Evolutionary conservation across 2,888 invertebrate genomes (phyloP), one percentile per base, ranked within the genome.

Genomic region (Prenolepis imparis): DNA sequence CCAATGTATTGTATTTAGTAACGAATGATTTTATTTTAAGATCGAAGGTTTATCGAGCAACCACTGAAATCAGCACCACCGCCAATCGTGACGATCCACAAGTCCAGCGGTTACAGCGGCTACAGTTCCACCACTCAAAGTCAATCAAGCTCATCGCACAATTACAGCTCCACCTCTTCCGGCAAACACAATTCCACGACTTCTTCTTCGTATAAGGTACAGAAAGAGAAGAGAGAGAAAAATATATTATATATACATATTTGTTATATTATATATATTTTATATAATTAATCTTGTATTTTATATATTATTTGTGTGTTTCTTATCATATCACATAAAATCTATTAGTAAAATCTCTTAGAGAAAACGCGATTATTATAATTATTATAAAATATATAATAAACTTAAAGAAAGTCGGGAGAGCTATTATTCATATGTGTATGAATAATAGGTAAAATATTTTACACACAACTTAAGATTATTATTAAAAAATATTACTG

Each of bases 21-120:
- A 74, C 24, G 12, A 75, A 11, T 74, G 44, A 68, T 48, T 57
- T 61, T 39, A 18, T 68, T 91, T 92, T 48, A 89, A 96, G 98
- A 98, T 95, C 96, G 98, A 80, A 97, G 97, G 94, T 98, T 97
- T 94, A 98, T 98, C 90, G 98, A 98, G 95, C 97, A 97, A 90
- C 97, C 97, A 2, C 95, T 98, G 90, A 97, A 98, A 93, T 97
- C 98, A 48, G 97, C 98, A 80, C 97, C 97, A 48, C 96, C 97
- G 95, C 96, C 88, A 94, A 96, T 91, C 95, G 95, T 95, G 21
- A 92, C 96, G 94, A 68, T 96, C 95, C 68, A 91, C 92, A 82
- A 95, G 94, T 95, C 95, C 93, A 96, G 94, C 77, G 92, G 95
- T 74, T 93, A 94, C 83, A 90, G 91, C 66, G 89, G 92, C 95